Base-by-base conservation (phyloP, 2,797 vertebrate species). In the Parotocinclus haroldoi region DNA sequence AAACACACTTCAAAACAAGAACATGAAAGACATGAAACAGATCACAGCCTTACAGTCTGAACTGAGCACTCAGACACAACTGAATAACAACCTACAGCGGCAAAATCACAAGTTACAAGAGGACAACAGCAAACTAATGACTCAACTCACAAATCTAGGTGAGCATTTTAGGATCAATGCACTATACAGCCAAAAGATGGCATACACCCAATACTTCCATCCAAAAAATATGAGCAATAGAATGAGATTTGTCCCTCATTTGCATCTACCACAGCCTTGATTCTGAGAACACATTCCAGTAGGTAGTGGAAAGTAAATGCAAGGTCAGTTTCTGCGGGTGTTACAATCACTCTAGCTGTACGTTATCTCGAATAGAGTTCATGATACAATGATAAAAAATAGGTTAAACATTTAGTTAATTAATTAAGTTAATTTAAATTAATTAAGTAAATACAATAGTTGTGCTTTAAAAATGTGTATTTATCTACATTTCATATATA, bases 51-150 rank as follows among this genome's bases (percentile, higher is more conserved):
- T 42, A 11, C 9, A 71, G 7, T 0, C 74, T 6, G 72, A 76
- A 50, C n/a, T 75, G 36, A 42, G 77, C 18, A 0, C 78, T 17
- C 76, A 72, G 62, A 70, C 19, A 17, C 44, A 0, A 8, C 0
- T 53, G 8, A 63, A 13, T 3, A 80, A 84, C 61, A 18, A 0
- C 0, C 57, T 84, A 9, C 76, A 78, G 37, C 40, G 1, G 13
- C 69, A 68, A 60, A 72, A 84, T 10, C 61, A 75, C 44, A 38
- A 3, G 1, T 65, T 85, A 16, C 40, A 39, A 0, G 58, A 8
- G 6, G 69, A 82, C 0, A 80, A 52, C 59, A 9, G 16, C 37
- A 39, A 63, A 7, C 64, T 87, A n/a, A 11, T 46, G 4, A 49
- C 58, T 57, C 70, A 62, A 52, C 16, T 72, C 10, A 51, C 9